phyloP scores from a whole-genome alignment of 2,113 vertebrate species.

The Ranitomeya imitator region DNA sequence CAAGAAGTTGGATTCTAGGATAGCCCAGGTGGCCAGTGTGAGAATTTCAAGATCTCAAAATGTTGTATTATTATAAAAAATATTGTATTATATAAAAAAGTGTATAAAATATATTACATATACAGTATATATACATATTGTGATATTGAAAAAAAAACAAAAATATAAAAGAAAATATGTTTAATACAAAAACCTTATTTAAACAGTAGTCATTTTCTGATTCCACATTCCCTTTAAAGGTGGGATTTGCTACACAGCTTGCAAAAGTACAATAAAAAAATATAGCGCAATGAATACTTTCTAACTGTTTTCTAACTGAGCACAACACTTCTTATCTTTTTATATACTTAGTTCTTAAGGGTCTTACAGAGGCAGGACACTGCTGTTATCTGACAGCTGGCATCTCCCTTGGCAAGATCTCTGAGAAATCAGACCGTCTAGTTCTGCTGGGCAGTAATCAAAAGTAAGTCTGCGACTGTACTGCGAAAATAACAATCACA shows the following conservation, averaged over 20 bases:
- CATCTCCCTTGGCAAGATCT: slow-evolving; percentile 77
- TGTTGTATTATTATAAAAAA: too few relatives aligned
- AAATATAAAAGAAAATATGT: too few relatives aligned
- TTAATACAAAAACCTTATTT: too few relatives aligned
- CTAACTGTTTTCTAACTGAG: background rate
- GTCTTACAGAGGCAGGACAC: slow-evolving; percentile 82
- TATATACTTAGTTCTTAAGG: slow-evolving; percentile 77
- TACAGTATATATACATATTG: too few relatives aligned
- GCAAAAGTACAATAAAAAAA: background rate
- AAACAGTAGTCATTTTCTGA: too few relatives aligned
- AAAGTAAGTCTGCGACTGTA: slow-evolving; percentile 69
- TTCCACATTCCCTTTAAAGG: too few relatives aligned
- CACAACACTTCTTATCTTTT: background rate
- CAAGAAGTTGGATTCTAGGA: too few relatives aligned
- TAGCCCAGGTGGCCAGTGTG: too few relatives aligned
- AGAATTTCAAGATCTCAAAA: too few relatives aligned
- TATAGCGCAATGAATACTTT: background rate
- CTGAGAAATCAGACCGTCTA: slow-evolving; percentile 75
- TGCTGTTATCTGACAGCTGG: slow-evolving; percentile 87
- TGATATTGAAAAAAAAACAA: too few relatives aligned
- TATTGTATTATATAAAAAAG: too few relatives aligned
- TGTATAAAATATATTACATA: too few relatives aligned
- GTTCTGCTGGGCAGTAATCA: slow-evolving; percentile 85
- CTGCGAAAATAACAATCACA: background rate
- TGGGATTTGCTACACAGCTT: background rate